These are phyloP conservation scores for Heliconius erato DNA, from an alignment of 2,888 invertebrate species.

Conservation along the genomic window DNA sequence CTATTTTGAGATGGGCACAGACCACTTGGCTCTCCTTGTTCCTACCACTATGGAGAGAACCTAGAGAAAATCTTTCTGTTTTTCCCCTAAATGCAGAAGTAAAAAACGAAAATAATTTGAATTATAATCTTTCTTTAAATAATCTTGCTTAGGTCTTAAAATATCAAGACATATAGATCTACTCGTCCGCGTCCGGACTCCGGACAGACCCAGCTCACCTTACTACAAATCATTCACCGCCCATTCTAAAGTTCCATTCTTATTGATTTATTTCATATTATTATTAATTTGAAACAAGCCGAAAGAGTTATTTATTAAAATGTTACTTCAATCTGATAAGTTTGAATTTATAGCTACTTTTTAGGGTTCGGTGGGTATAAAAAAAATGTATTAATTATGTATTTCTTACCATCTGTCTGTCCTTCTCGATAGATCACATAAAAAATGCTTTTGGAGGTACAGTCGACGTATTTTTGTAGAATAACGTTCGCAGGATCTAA, in stretches of 20 bases:
- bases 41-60: no score
- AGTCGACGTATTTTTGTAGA: background rate
- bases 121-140: background rate
- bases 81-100: background rate
- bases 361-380: slow-evolving; percentile 53
- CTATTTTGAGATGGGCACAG: no score
- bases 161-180: slow-evolving; percentile 63
- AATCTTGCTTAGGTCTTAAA: slow-evolving; percentile 52
- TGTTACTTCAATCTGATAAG: slow-evolving; percentile 78
- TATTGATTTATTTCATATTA: slow-evolving; percentile 85
- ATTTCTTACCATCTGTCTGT: background rate
- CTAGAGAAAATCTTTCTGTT: no score
- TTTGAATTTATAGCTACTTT: slow-evolving; percentile 71
- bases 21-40: no score
- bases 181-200: slow-evolving; percentile 56
- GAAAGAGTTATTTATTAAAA: slow-evolving; percentile 78
- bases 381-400: background rate
- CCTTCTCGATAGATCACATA: background rate
- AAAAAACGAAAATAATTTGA: background rate
- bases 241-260: slow-evolving; percentile 82
- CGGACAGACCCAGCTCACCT: slow-evolving; percentile 74
- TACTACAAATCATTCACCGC: slow-evolving; percentile 85
- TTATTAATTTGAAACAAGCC: slow-evolving; percentile 74
- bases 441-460: no score
- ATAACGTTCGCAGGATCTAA: background rate